Evolutionary conservation across 2,797 vertebrate genomes (phyloP).

Genomic region (Sternotherus odoratus): DNA sequence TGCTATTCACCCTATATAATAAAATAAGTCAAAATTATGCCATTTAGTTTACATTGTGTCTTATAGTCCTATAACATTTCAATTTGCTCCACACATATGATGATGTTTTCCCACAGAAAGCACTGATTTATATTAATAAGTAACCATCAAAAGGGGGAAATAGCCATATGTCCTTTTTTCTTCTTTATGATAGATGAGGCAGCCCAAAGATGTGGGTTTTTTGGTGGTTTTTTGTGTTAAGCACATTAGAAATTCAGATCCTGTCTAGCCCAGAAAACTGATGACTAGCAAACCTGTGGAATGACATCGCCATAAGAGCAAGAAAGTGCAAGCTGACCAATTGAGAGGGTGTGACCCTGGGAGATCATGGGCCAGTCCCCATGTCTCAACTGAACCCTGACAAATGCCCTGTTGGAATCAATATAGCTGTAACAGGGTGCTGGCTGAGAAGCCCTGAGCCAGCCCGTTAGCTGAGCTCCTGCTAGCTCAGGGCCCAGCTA

Average conservation of each 20-base stretch:
- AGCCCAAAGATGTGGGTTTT: neutral
- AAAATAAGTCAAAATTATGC: neutral
- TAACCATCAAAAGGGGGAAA: neutral
- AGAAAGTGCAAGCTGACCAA: neutral
- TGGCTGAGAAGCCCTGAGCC: no score
- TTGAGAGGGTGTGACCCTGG: neutral
- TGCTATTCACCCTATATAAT: neutral
- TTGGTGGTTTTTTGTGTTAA: neutral
- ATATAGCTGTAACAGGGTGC: no score
- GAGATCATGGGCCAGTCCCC: neutral
- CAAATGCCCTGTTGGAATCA: neutral
- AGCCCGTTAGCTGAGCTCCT: no score
- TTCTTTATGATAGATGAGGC: neutral
- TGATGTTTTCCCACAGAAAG: neutral
- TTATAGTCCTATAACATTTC: neutral
- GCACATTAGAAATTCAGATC: neutral
- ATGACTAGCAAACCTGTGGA: neutral
- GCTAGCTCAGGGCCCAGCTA: no score
- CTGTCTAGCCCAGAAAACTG: neutral
- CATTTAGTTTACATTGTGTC: neutral
- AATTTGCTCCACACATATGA: neutral
- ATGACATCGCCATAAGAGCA: neutral
- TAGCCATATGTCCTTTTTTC: neutral
- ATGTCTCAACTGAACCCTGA: neutral
- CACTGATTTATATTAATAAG: slow-evolving; percentile 1